Evolutionary conservation across 1,140 invertebrate genomes (phyloP).

Genomic region (Orussus abietinus): DNA sequence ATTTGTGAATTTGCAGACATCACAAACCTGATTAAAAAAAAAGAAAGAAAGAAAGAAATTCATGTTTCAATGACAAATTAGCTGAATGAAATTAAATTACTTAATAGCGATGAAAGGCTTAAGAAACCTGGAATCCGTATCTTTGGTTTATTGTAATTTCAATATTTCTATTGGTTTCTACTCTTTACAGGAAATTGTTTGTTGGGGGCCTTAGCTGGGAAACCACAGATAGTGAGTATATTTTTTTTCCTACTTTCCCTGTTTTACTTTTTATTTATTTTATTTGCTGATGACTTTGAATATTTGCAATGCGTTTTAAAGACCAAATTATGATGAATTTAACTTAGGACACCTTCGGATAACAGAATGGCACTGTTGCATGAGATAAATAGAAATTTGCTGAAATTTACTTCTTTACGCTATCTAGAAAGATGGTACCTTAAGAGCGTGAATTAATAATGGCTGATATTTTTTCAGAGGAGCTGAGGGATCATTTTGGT

Average conservation of each 20-base stretch:
- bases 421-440: conserved; percentile 1
- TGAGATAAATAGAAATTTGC: conserved; percentile 31
- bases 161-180: conserved; percentile 37
- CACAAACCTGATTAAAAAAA: conserved; percentile 16
- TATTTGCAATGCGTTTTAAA: neutral
- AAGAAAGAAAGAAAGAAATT: too few relatives aligned
- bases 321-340: conserved; percentile 23
- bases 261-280: conserved; percentile 11
- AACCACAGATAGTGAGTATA: conserved; percentile 91
- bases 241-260: conserved; percentile 21
- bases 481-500: conserved; percentile 85
- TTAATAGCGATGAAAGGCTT: conserved; percentile 15
- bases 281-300: conserved; percentile 7
- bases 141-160: conserved; percentile 21
- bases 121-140: conserved; percentile 14
- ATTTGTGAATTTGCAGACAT: conserved; percentile 28
- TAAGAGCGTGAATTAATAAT: conserved; percentile 7
- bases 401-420: conserved; percentile 16
- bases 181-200: conserved; percentile 91
- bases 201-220: conserved; percentile 96
- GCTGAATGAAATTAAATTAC: conserved; percentile 11
- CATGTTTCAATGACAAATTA: too few relatives aligned
- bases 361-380: conserved; percentile 36
- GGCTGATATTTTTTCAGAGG: conserved; percentile 68
- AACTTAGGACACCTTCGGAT: conserved; percentile 49